Evolutionary conservation across 2,797 vertebrate genomes (phyloP).

Genomic region (Falco rusticolus): DNA sequence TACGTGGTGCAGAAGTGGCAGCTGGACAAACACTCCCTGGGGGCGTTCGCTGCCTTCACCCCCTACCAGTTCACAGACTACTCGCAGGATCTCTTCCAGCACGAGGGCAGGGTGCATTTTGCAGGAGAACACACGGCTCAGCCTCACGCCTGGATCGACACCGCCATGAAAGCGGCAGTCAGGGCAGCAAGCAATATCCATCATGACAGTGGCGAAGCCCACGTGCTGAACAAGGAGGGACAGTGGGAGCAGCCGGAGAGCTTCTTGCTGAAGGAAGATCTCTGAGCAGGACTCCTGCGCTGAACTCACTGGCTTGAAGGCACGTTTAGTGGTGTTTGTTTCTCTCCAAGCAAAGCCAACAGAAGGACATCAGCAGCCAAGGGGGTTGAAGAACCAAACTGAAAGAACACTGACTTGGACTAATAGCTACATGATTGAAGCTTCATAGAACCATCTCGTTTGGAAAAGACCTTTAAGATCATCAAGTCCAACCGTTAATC

Average conservation of each 20-base stretch:
- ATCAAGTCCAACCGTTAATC: too few relatives aligned
- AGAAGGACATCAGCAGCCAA: accelerated
- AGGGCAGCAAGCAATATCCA: slow-evolving; percentile 44
- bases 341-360: neutral
- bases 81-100: neutral
- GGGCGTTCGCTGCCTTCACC: slow-evolving; percentile 40
- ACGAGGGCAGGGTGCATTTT: slow-evolving; percentile 57
- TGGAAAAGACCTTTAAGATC: too few relatives aligned
- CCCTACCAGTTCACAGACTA: slow-evolving; percentile 66
- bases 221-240: accelerated
- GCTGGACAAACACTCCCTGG: slow-evolving; percentile 48
- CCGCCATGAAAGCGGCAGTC: slow-evolving; percentile 37
- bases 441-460: too few relatives aligned
- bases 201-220: accelerated
- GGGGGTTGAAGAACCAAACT: too few relatives aligned
- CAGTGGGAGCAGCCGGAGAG: accelerated
- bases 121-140: slow-evolving; percentile 40
- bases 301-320: neutral
- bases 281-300: neutral
- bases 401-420: too few relatives aligned
- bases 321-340: neutral
- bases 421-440: too few relatives aligned
- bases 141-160: slow-evolving; percentile 67
- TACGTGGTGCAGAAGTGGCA: slow-evolving; percentile 54
- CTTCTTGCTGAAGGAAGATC: neutral